Base-by-base conservation (phyloP, 2,888 invertebrate genomes). In the Malthinus seriepunctatus region DNA sequence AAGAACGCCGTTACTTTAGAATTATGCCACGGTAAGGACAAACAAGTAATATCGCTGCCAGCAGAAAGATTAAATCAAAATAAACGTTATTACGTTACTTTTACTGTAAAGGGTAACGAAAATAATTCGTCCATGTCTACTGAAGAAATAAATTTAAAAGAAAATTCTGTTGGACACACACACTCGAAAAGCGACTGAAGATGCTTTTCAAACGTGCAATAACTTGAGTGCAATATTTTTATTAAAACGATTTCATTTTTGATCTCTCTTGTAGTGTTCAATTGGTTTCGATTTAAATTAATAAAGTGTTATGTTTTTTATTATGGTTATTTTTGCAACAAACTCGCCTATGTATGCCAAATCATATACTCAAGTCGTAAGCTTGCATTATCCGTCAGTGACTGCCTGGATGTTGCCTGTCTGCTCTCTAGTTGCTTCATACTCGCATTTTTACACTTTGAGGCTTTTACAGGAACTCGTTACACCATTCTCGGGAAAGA, bases 51-150 rank as follows among this genome's bases (percentile, higher is more conserved):
- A 73, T 89, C 93, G 69, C 82, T 95, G 76, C 95, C 95, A 51
- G 89, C 93, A 12, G 92, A 94, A 72, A 88, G 87, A 75, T 80
- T 95, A 70, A 93, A 95, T 76, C 91, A 90, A 74, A 92, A 90
- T 75, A 95, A 94, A 79, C 85, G 92, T 73, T 95, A 95, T 79
- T 94, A 93, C 77, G 94, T 95, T 59, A 95, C 94, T 48, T 94
- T 95, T 75, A 94, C 94, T 32, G 93, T 95, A 3, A 91, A 91
- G 77, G 91, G 91, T 49, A 80, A 83, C n/a, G 86, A 86, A 45
- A 83, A 79, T 56, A 82, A 82, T 44, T 82, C 80, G 49, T 76
- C 80, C 12, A 66, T 69, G 12, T 76, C 79, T 10, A 66, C 68
- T 33, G 71, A 67, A 52, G 63, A 56, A 11, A 35, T 54, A n/a